A percentile compares a stretch with the other conserved stretches of the same genome.
Conservation (phyloP, 2,888 invertebrate species). For the Bedellia somnulentella region DNA sequence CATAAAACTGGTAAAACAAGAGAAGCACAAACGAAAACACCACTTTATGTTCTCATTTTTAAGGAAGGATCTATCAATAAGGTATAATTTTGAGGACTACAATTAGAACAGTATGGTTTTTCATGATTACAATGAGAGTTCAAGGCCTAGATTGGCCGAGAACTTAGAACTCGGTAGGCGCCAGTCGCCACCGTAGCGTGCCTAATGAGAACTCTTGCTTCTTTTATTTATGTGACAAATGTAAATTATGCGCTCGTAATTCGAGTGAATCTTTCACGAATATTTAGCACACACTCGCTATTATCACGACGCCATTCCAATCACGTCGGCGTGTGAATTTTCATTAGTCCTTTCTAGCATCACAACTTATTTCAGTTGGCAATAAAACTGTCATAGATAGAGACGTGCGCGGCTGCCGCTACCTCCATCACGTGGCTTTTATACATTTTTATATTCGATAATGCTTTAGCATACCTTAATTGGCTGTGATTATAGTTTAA, state of each 20-base stretch:
- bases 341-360: constrained; percentile 29
- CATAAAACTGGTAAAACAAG: too few species aligned
- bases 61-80: too few species aligned
- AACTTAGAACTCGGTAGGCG: constrained; percentile 16
- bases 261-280: constrained; percentile 34
- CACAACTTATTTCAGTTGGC: too few species aligned
- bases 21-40: too few species aligned
- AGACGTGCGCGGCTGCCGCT: constrained; percentile 14
- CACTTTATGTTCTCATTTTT: too few species aligned
- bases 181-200: constrained; percentile 12
- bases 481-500: too few species aligned
- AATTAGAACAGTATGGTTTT: too few species aligned
- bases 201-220: constrained; percentile 46
- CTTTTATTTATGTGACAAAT: constrained; percentile 54
- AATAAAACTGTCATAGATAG: constrained; percentile 27
- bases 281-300: constrained; percentile 31
- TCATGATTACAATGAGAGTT: constrained; percentile 3
- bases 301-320: too few species aligned
- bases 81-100: too few species aligned
- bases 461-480: too few species aligned
- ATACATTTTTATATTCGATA: too few species aligned
- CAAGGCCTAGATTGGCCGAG: constrained; percentile 4
- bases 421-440: too few species aligned
- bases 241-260: constrained; percentile 29
- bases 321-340: constrained; percentile 32